Evolutionary conservation across 2,888 invertebrate genomes (phyloP).

Genomic region (Synanthedon andrenaeformis): DNA sequence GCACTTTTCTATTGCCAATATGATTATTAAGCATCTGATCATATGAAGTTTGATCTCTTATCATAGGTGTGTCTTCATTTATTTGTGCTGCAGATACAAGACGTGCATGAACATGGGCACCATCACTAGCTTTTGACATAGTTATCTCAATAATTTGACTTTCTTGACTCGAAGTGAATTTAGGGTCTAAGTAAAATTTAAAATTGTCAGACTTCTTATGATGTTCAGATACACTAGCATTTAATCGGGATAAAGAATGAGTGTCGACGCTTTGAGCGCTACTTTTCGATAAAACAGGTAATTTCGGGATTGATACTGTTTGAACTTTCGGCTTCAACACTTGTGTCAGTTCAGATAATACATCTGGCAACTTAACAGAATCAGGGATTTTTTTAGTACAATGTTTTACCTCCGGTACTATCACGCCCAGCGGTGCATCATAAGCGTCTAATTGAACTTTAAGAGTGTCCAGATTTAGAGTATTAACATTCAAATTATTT

Average conservation of each 20-base stretch:
- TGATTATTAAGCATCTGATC: not conserved
- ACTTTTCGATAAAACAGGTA: too few relatives aligned
- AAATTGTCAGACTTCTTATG: not conserved
- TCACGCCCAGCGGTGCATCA: not conserved
- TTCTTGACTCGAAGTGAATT: not conserved
- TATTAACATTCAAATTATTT: not conserved
- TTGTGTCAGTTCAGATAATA: not conserved
- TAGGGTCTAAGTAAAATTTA: not conserved
- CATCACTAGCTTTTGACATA: not conserved
- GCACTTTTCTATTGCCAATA: not conserved
- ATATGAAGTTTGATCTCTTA: not conserved
- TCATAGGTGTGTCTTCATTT: not conserved
- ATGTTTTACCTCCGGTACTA: not conserved
- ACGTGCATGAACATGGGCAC: not conserved
- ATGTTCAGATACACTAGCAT: not conserved
- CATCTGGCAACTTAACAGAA: not conserved
- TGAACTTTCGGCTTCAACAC: not conserved
- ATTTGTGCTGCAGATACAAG: not conserved
- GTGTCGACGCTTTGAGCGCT: not conserved
- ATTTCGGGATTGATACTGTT: too few relatives aligned
- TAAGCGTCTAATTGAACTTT: not conserved
- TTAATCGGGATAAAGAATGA: not conserved
- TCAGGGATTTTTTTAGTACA: not conserved
- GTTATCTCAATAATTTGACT: not conserved
- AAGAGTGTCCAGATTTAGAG: too few relatives aligned